Evolutionary conservation across 2,113 vertebrate genomes (phyloP), one percentile per base, ranked within the genome.

Genomic region (Nesospiza acunhae): DNA sequence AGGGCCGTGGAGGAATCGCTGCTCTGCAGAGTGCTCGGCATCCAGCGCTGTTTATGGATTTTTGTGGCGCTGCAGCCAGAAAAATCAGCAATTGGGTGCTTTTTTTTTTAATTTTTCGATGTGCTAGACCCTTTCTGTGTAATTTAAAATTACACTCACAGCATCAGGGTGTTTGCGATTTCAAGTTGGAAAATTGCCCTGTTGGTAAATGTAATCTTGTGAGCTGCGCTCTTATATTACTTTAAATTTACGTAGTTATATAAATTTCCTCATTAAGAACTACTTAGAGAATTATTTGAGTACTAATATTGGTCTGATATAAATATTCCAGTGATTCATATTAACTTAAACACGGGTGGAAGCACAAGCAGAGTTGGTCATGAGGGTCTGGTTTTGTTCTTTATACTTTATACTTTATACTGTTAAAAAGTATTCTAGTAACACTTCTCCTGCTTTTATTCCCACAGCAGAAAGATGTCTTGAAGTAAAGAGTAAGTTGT

Each of bases 1-100:
- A 30, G 82, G 37, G n/a, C 73, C 5, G 2, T 0, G 33, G 15
- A 0, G 49, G 21, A 2, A 4, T 2, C 3, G 2, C 69, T 4
- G 15, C 27, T 39, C 22, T 4, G 26, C 2, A 26, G 3, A 9
- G 31, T 0, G 19, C 62, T 5, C 17, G 21, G 28, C 30, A 0
- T 8, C 16, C 8, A 1, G 0, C 4, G 31, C 22, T 8, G 3
- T 4, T 3, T 5, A 0, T 3, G 10, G 23, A 0, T 3, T 18
- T 69, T 15, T 19, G 2, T 1, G 6, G 18, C 1, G 0, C 2
- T 37, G 0, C 7, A 6, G 46, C n/a, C n/a, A 9, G 30, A 11
- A 21, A 69, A 30, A 22, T 5, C 1, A 33, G 20, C 4, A 3
- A 1, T 15, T 26, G 41, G 41, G 15, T 42, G 6, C 41, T 42